Percentiles rank a stretch among this genome's conserved stretches.
phyloP scores from a whole-genome alignment of 1,140 invertebrate genomes.

The Apolygus lucorum region DNA sequence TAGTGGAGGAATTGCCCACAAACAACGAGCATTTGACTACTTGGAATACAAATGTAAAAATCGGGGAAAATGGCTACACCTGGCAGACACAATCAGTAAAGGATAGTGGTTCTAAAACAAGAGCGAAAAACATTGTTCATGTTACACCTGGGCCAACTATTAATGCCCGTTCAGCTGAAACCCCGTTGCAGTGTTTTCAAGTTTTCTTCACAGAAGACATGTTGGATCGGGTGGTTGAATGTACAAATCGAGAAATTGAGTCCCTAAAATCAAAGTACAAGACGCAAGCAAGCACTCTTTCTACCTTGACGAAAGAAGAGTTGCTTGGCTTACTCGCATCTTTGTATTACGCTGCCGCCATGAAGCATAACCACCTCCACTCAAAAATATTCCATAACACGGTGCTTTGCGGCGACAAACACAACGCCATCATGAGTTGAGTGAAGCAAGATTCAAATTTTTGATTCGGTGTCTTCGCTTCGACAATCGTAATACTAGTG shows the following conservation, averaged over 20 bases:
- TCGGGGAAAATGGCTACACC: background rate
- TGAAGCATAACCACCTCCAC: conserved; percentile 35
- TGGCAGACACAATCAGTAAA: background rate
- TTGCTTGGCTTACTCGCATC: conserved; percentile 32
- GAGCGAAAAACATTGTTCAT: background rate
- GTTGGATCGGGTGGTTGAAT: background rate
- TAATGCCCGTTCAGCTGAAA: background rate
- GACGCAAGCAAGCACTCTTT: background rate
- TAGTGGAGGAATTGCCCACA: too few relatives aligned
- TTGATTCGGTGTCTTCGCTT: conserved; percentile 31
- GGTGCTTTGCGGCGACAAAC: conserved; percentile 32
- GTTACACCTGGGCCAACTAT: background rate
- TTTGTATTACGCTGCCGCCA: conserved; percentile 30
- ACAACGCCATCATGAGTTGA: conserved; percentile 37
- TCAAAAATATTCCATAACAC: conserved; percentile 32
- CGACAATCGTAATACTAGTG: conserved; percentile 9
- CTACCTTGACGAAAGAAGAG: conserved; percentile 17
- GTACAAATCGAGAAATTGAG: background rate
- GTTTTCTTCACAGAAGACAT: background rate
- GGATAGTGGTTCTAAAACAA: background rate
- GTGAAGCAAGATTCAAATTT: conserved; percentile 37
- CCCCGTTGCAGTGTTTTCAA: background rate
- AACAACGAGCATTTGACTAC: too few relatives aligned
- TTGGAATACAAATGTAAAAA: too few relatives aligned
- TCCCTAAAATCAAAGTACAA: background rate